These are phyloP conservation scores for Myotis planiceps DNA, from an alignment of 2,797 vertebrate genomes.

Conservation along the genomic window DNA sequence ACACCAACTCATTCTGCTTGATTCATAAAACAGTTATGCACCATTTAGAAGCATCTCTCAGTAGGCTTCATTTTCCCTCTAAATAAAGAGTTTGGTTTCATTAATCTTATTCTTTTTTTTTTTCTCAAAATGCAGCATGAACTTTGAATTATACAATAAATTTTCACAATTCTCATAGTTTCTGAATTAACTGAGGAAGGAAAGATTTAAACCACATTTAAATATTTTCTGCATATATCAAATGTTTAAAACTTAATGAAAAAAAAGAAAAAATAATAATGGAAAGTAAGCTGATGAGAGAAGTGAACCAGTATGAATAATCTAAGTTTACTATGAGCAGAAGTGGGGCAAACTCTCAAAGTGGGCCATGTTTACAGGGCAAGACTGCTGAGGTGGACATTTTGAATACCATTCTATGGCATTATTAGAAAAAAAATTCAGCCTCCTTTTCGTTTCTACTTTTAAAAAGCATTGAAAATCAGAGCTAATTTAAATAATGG, in stretches of 20 bases:
- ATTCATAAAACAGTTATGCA: constrained; percentile 66
- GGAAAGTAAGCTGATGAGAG: background rate
- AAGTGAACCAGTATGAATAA: background rate
- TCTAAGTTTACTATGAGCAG: background rate
- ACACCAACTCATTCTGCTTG: constrained; percentile 40
- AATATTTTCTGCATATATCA: background rate
- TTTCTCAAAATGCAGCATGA: background rate
- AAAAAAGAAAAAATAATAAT: background rate
- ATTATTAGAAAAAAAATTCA: background rate
- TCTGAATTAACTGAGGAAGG: constrained; percentile 16
- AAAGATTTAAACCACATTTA: background rate
- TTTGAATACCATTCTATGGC: background rate
- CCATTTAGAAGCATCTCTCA: constrained; percentile 65
- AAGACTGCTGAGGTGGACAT: background rate
- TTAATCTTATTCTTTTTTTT: constrained; percentile 42
- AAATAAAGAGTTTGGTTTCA: constrained; percentile 48
- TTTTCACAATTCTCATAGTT: background rate
- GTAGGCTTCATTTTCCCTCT: constrained; percentile 35
- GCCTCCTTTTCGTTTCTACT: background rate
- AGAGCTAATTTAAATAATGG: background rate
- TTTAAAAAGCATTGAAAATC: background rate
- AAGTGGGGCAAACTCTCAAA: background rate
- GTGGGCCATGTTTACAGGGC: background rate
- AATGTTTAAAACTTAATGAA: background rate
- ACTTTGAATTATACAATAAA: constrained; percentile 21